A percentile compares a stretch with the other conserved stretches of the same genome.
phyloP scores from a whole-genome alignment of 2,888 invertebrate genomes.

The Xestia sexstrigata region DNA sequence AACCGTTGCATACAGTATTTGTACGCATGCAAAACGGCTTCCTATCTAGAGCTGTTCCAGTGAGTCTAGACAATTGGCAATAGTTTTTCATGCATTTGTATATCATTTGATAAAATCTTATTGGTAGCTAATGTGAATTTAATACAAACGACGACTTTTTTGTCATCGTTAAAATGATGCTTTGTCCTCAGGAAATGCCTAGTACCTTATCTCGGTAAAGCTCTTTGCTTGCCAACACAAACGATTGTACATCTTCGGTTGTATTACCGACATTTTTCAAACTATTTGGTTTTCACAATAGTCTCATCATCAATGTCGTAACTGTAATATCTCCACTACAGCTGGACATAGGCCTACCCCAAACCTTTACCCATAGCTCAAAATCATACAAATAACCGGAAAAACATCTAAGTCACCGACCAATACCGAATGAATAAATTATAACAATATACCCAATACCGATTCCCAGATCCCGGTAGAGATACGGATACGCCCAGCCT shows the following conservation, averaged over 20 bases:
- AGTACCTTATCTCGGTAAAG: not conserved
- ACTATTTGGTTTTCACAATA: not conserved
- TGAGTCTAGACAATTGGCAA: too few relatives aligned
- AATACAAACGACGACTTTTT: too few relatives aligned
- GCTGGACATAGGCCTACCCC: not conserved
- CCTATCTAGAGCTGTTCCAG: not conserved
- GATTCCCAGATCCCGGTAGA: constrained; percentile 53
- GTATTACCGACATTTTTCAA: not conserved
- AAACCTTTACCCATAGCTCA: not conserved
- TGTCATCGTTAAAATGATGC: not conserved
- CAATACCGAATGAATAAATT: constrained; percentile 41
- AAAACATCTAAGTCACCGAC: constrained; percentile 27
- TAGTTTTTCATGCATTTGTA: too few relatives aligned
- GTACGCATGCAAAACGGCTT: not conserved
- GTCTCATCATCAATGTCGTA: not conserved
- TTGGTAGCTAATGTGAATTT: too few relatives aligned
- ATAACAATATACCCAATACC: constrained; percentile 30
- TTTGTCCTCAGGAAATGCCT: too few relatives aligned
- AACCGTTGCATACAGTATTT: not conserved
- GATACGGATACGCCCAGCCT: constrained; percentile 69
- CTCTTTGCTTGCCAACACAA: not conserved
- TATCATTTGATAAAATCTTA: too few relatives aligned
- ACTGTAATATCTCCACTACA: not conserved
- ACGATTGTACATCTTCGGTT: not conserved
- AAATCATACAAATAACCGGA: constrained; percentile 16